Conservation (phyloP, 2,888 invertebrate genomes). For the Drosophila ustulata region DNA sequence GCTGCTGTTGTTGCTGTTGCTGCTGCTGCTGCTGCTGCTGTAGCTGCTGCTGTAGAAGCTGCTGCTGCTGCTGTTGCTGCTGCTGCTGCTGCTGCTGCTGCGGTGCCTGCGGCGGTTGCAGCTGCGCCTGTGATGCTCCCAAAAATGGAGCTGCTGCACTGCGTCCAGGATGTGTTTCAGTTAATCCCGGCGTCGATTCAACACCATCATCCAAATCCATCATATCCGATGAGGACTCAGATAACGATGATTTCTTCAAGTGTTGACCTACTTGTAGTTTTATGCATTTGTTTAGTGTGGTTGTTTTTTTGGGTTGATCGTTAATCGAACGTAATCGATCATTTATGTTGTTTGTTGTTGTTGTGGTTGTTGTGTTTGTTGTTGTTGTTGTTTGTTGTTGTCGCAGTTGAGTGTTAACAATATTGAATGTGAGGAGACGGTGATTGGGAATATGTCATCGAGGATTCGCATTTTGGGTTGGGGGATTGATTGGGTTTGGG, state of each 20-base stretch:
- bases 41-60: slow-evolving; percentile 43
- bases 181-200: slow-evolving; percentile 85
- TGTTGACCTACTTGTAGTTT: slow-evolving; percentile 90
- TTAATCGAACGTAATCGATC: slow-evolving; percentile 10
- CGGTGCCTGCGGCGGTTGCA: slow-evolving; percentile 48
- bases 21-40: slow-evolving; percentile 61
- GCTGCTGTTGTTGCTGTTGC: slow-evolving; percentile 68
- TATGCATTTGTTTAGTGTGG: slow-evolving; percentile 76
- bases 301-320: slow-evolving; percentile 21
- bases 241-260: slow-evolving; percentile 94
- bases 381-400: slow-evolving; percentile 37
- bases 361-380: slow-evolving; percentile 33
- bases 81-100: slow-evolving; percentile 48
- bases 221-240: slow-evolving; percentile 95
- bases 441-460: slow-evolving; percentile 26
- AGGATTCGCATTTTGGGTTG: slow-evolving; percentile 11
- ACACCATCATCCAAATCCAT: slow-evolving; percentile 97
- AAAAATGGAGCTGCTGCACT: slow-evolving; percentile 85
- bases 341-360: slow-evolving; percentile 30
- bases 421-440: slow-evolving; percentile 30
- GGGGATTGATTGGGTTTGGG: slow-evolving; percentile 17
- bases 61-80: slow-evolving; percentile 50
- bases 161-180: slow-evolving; percentile 84
- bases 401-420: slow-evolving; percentile 29
- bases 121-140: slow-evolving; percentile 79